These are phyloP conservation scores for Asarcornis scutulata DNA, from an alignment of 2,113 vertebrate species.

Conservation along the genomic window DNA sequence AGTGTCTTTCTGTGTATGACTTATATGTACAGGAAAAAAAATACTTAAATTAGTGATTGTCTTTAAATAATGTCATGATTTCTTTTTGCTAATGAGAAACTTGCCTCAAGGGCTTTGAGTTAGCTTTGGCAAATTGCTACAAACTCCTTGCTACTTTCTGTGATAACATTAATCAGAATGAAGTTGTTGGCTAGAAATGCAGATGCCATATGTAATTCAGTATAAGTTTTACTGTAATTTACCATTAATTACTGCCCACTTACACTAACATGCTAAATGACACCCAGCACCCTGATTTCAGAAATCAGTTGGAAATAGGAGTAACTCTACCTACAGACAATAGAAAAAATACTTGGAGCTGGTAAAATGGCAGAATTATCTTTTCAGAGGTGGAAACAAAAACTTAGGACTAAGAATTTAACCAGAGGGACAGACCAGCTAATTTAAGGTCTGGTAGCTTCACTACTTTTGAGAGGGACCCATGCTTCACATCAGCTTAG, in stretches of 20 bases:
- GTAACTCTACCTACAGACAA: neutral
- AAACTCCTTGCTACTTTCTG: conserved; percentile 47
- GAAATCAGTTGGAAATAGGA: neutral
- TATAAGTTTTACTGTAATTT: conserved; percentile 56
- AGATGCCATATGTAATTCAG: conserved; percentile 39
- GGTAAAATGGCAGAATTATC: neutral
- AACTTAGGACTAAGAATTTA: neutral
- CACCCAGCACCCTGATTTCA: neutral
- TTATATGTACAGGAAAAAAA: neutral
- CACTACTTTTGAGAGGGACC: neutral
- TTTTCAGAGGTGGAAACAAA: neutral
- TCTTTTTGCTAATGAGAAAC: conserved; percentile 60
- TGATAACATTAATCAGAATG: conserved; percentile 50
- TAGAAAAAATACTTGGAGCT: neutral
- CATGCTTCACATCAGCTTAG: neutral
- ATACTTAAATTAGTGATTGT: conserved; percentile 52
- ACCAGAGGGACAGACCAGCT: neutral
- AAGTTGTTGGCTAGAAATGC: conserved; percentile 50
- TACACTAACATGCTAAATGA: conserved; percentile 36
- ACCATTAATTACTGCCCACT: conserved; percentile 62
- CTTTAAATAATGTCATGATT: conserved; percentile 51
- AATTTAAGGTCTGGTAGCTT: neutral
- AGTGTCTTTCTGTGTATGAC: neutral
- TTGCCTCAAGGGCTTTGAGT: conserved; percentile 54
- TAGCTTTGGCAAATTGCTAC: conserved; percentile 49